Percentiles rank a stretch among this genome's conserved stretches.
These are phyloP conservation scores for Dasyurus viverrinus DNA, from an alignment of 2,113 vertebrate genomes.

Conservation along the genomic window DNA sequence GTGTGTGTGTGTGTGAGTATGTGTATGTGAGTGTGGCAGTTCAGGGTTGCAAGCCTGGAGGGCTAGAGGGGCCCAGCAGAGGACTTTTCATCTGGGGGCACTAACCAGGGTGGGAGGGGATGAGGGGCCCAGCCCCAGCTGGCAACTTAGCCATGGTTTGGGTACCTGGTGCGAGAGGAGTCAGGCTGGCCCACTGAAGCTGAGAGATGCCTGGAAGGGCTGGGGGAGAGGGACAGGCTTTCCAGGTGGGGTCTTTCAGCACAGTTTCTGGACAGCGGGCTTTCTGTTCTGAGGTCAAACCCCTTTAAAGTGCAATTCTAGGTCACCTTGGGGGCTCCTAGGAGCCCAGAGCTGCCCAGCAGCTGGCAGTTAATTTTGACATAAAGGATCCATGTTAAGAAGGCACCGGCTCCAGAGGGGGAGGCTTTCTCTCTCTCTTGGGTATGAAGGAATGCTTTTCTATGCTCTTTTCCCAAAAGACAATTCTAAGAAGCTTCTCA, in stretches of 20 bases:
- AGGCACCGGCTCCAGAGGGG: not conserved
- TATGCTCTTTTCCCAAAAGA: constrained; percentile 23
- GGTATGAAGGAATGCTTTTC: not conserved
- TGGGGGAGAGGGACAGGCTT: no score
- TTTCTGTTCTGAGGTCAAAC: not conserved
- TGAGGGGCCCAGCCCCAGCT: no score
- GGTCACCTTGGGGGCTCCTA: not conserved
- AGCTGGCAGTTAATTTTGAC: not conserved
- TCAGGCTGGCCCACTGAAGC: no score
- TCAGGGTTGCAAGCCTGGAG: no score
- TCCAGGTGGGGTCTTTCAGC: not conserved
- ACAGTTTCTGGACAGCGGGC: not conserved
- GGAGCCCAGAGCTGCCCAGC: not conserved
- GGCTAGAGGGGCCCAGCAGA: no score
- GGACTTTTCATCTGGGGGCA: no score
- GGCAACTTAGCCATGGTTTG: no score
- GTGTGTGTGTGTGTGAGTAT: no score
- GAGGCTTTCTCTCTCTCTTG: not conserved
- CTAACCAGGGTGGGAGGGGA: no score
- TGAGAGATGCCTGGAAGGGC: no score
- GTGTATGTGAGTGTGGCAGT: no score
- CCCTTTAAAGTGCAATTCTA: not conserved
- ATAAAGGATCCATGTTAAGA: not conserved
- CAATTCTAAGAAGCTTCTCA: constrained; percentile 19
- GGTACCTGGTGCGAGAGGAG: no score